Base-by-base conservation (phyloP, 2,797 vertebrate genomes). In the Acanthurus lineatus region DNA sequence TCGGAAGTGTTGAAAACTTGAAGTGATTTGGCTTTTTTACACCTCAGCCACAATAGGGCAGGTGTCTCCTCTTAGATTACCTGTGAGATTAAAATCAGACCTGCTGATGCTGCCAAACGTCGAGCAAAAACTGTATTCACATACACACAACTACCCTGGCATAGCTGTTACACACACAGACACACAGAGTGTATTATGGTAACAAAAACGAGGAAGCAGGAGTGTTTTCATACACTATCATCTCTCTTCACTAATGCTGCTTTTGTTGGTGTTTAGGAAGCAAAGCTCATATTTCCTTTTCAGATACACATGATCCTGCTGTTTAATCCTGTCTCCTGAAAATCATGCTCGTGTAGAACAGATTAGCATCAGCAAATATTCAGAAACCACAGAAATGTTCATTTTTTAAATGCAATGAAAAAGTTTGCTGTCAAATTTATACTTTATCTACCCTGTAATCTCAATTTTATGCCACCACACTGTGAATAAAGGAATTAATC, bases 41-140 rank as follows among this genome's bases (percentile, higher is more conserved):
- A 69, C 65, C 60, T 77, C 61, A 35, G 74, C 25, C 47, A 85
- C 87, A 93, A 84, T 81, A 85, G 86, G 56, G 44, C 85, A 88
- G 89, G 86, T 92, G 89, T 87, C 81, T 71, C 72, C 82, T 84
- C 60, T 90, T 73, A 86, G 88, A 93, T 93, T 93, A 93, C 92
- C 54, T 14, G 25, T 56, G 85, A 88, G 89, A 92, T 90, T 89
- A 84, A 62, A 8, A 14, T 80, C 52, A 81, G 62, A 70, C 72
- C 58, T 67, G 58, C 76, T 86, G 64, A 49, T 67, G 51, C 76
- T 88, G 86, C 83, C 77, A 88, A 75, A 85, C 74, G 74, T 77
- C 63, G n/a, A 69, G 63, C 2, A 63, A 85, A 77, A 69, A 28
- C 28, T 60, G 62, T 74, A 69, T 77, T 67, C 7, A 56, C 61